Conservation (phyloP, 2,113 vertebrate species). For the Phocoena phocoena region DNA sequence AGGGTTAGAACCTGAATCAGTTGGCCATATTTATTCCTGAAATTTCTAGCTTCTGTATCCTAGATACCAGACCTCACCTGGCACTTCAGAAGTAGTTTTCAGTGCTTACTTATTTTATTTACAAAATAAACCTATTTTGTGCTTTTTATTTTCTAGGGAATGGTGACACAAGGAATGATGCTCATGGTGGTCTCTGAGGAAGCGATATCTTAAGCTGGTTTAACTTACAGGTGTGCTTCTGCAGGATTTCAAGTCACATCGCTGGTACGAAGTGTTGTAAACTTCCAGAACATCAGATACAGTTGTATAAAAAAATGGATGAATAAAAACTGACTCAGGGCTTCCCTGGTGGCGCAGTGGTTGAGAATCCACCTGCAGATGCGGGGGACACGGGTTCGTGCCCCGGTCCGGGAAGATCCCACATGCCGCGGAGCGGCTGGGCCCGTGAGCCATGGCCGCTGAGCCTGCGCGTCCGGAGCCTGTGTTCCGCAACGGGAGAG, state of each 20-base stretch:
- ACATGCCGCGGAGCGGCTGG: too few species aligned
- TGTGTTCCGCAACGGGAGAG: too few species aligned
- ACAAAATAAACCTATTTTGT: background rate
- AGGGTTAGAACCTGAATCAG: background rate
- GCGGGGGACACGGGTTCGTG: too few species aligned
- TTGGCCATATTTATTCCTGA: background rate
- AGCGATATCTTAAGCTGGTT: background rate
- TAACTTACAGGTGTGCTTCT: background rate
- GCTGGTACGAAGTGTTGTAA: background rate
- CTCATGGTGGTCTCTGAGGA: background rate
- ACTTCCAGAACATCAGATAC: background rate
- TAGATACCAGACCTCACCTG: background rate
- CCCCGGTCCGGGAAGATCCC: too few species aligned
- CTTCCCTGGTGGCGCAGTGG: too few species aligned
- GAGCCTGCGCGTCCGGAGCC: too few species aligned
- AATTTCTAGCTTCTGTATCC: background rate
- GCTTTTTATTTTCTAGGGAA: conserved; percentile 20
- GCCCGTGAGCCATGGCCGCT: too few species aligned
- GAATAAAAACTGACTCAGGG: background rate
- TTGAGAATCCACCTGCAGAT: too few species aligned
- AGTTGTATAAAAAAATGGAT: background rate
- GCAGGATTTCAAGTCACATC: background rate
- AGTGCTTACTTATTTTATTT: background rate
- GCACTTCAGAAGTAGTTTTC: background rate
- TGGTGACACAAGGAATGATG: background rate